Evolutionary conservation across 2,888 invertebrate species (phyloP), one percentile per base, ranked within the genome.

Genomic region (Drosophila mimica): DNA sequence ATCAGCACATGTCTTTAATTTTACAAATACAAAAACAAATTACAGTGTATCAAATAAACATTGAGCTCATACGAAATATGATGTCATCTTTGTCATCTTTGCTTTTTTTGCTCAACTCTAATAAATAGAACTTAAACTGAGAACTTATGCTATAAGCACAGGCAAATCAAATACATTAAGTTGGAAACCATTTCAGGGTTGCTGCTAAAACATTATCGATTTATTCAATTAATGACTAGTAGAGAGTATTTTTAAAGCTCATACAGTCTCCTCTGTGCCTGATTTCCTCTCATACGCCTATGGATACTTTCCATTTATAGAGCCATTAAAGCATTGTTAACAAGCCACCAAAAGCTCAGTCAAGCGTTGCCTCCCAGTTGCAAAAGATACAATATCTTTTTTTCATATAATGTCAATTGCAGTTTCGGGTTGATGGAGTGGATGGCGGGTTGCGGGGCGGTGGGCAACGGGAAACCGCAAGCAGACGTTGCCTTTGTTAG

Each of bases 301-400:
- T 33, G 34, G 53, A 48, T 17, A 49, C 57, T 64, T 67, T 68
- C 61, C 58, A 57, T 70, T 69, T 74, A 79, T 61, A 73, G 56
- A 69, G 70, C 53, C 65, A 79, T 79, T 58, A 58, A 70, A 51
- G 60, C 76, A 20, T 40, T 62, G 61, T 71, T 72, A 82, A 71
- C 63, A 79, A 69, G 79, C 75, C 64, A 67, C 61, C 59, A 49
- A 70, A 74, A 77, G 62, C 40, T 40, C 83, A 82, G 9, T 82
- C 60, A 70, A 82, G 79, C 80, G 82, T 80, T 68, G 60, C 82
- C 62, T 69, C 71, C 72, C 66, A 67, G 52, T 81, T 72, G 66
- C 66, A 82, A 81, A 67, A 81, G 69, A 79, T 70, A 73, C 79
- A 73, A 68, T 78, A 72, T 78, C 67, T 59, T 70, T 59, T 67